These are phyloP conservation scores for Hermetia illucens DNA, from an alignment of 1,140 invertebrate genomes.

Conservation along the genomic window DNA sequence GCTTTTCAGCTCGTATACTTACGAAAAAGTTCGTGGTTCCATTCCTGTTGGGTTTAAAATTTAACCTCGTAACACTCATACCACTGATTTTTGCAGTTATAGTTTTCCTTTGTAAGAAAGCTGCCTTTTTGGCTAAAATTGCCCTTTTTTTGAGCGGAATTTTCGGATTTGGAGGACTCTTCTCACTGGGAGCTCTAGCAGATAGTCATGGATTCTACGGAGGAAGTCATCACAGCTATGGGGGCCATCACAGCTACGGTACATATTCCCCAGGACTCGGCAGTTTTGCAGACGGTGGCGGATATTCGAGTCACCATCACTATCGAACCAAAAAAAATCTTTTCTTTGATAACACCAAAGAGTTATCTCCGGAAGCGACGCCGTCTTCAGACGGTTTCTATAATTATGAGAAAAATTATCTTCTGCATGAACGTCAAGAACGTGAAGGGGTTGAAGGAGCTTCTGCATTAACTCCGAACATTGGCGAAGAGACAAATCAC, in stretches of 20 bases:
- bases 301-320: too few species aligned
- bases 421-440: neutral
- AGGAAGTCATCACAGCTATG: neutral
- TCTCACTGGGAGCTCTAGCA: conserved; percentile 8
- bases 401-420: conserved; percentile 4
- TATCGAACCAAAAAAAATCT: too few species aligned
- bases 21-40: conserved; percentile 45
- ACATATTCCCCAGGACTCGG: too few species aligned
- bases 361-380: neutral
- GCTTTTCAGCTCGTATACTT: conserved; percentile 46
- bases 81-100: conserved; percentile 48
- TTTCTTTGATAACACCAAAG: too few species aligned
- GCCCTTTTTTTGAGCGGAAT: conserved; percentile 44
- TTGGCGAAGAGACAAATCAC: too few species aligned
- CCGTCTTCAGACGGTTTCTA: conserved; percentile 4
- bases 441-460: too few species aligned
- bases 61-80: conserved; percentile 47
- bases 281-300: too few species aligned
- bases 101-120: conserved; percentile 50
- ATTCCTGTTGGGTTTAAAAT: conserved; percentile 52
- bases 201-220: neutral
- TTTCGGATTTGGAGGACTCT: conserved; percentile 35
- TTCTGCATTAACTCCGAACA: too few species aligned
- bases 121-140: conserved; percentile 47
- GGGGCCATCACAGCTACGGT: too few species aligned